Percentiles rank a stretch among this genome's conserved stretches.
These are phyloP conservation scores for Brachirus orientalis DNA, from an alignment of 2,113 vertebrate species.

Conservation along the genomic window DNA sequence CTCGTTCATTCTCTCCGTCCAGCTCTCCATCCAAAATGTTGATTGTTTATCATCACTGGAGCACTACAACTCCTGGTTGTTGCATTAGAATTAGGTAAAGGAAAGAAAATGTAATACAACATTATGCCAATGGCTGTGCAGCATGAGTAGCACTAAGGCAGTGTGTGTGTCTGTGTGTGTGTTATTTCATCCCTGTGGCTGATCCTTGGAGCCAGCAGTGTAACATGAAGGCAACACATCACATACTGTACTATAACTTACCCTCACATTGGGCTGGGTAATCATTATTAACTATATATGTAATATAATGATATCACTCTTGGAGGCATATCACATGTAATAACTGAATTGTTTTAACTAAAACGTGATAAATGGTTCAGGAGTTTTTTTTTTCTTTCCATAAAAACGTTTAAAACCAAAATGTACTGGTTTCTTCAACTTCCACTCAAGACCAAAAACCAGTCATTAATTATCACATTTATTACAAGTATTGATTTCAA, in stretches of 20 bases:
- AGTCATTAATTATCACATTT: too few species aligned
- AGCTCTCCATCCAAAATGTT: constrained; percentile 71
- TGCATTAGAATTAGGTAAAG: constrained; percentile 66
- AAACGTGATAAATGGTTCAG: too few species aligned
- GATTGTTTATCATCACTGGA: constrained; percentile 80
- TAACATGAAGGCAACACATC: constrained; percentile 51
- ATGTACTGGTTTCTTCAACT: too few species aligned
- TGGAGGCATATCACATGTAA: too few species aligned
- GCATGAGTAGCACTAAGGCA: constrained; percentile 28
- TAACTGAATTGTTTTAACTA: too few species aligned
- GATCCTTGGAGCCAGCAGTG: constrained; percentile 67
- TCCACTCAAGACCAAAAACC: too few species aligned
- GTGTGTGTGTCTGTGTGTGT: constrained; percentile 22
- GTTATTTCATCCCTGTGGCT: constrained; percentile 58
- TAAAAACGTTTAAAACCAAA: too few species aligned
- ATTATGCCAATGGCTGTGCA: constrained; percentile 13
- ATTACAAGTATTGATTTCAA: too few species aligned
- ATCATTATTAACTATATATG: too few species aligned
- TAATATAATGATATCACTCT: too few species aligned
- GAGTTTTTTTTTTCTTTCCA: too few species aligned
- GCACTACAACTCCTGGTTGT: constrained; percentile 77
- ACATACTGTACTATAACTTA: constrained; percentile 37
- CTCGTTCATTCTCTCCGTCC: constrained; percentile 34
- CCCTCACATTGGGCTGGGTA: constrained; percentile 1
- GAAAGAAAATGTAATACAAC: background rate